Evolutionary conservation across 2,797 vertebrate species (phyloP).

Genomic region (Tauraco hartlaubi): DNA sequence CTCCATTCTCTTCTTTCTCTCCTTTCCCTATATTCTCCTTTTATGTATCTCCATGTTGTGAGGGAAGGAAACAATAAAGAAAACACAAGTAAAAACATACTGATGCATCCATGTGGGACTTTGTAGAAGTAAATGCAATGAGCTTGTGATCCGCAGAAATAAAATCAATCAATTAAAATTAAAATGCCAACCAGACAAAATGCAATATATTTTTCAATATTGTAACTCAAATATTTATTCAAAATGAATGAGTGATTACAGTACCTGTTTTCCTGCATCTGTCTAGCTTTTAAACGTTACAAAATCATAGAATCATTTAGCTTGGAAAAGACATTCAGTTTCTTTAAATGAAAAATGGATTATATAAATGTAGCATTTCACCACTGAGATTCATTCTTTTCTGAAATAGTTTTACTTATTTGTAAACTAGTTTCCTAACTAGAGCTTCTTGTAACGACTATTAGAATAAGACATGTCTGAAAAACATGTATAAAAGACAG

Average conservation of each 20-base stretch:
- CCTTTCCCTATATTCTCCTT: background rate
- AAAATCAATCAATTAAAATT: background rate
- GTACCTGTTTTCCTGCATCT: background rate
- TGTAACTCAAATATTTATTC: background rate
- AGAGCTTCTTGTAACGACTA: background rate
- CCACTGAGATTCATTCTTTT: background rate
- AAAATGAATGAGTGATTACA: background rate
- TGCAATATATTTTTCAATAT: background rate
- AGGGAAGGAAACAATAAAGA: background rate
- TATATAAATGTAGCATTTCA: background rate
- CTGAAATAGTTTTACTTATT: background rate
- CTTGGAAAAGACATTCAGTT: background rate
- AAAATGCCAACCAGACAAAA: background rate
- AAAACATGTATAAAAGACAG: background rate
- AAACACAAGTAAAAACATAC: background rate
- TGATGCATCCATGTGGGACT: background rate
- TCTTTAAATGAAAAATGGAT: conserved; percentile 3
- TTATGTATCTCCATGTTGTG: background rate
- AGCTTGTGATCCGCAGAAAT: background rate
- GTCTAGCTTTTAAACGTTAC: background rate
- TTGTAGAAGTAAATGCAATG: background rate
- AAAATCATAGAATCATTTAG: background rate
- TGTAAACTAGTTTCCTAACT: background rate
- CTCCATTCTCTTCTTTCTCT: background rate
- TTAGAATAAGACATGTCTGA: background rate